Evolutionary conservation across 1,140 invertebrate genomes (phyloP).

Genomic region (Bilobella aurantiaca): DNA sequence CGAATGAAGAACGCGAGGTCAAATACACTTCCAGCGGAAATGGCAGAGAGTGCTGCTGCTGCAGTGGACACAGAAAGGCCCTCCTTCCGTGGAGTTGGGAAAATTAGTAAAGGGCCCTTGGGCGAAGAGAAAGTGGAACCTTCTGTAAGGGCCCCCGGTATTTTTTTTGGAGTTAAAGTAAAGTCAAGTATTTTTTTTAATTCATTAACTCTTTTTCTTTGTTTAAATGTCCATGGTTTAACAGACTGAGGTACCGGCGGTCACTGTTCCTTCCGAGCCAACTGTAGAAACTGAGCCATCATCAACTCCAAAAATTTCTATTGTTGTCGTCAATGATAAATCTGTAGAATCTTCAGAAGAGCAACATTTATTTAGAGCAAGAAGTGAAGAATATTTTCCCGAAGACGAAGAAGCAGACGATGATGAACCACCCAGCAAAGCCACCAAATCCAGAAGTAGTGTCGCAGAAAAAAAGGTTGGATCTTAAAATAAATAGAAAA

Average conservation of each 20-base stretch:
- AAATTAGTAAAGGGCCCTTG: constrained; percentile 31
- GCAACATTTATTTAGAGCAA: constrained; percentile 16
- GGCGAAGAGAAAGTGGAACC: not conserved
- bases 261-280: not conserved
- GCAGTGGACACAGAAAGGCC: constrained; percentile 8
- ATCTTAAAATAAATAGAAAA: no score
- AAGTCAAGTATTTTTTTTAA: not conserved
- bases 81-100: constrained; percentile 20
- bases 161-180: no score
- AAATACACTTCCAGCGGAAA: not conserved
- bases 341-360: constrained; percentile 27
- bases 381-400: constrained; percentile 27
- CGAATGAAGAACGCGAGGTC: not conserved
- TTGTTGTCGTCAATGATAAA: constrained; percentile 10
- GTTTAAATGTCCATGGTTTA: not conserved
- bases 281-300: not conserved
- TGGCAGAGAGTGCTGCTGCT: not conserved
- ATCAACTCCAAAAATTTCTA: not conserved
- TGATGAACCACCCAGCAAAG: not conserved
- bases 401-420: constrained; percentile 20
- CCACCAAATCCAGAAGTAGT: not conserved
- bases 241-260: not conserved
- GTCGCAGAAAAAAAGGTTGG: not conserved
- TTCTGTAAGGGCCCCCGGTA: no score
- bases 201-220: not conserved